phyloP scores from a whole-genome alignment of 2,888 invertebrate genomes.

The Anorthoa munda region DNA sequence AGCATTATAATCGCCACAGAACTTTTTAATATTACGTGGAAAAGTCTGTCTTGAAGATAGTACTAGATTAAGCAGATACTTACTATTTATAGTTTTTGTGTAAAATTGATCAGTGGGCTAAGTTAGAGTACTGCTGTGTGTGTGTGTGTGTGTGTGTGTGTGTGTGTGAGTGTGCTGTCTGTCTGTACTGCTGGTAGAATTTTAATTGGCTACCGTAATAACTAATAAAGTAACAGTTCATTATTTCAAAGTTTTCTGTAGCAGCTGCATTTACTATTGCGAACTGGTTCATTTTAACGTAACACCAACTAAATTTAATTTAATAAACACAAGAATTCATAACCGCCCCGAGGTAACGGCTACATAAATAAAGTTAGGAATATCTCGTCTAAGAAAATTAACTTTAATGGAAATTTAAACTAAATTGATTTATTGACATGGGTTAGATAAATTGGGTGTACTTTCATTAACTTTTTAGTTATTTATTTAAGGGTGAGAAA shows the following conservation, averaged over 20 bases:
- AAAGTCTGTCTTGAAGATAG: too few relatives aligned
- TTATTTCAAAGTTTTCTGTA: conserved; percentile 22
- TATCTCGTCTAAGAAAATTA: conserved; percentile 37
- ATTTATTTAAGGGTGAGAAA: too few relatives aligned
- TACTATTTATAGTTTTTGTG: too few relatives aligned
- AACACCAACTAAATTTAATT: conserved; percentile 44
- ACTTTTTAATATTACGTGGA: too few relatives aligned
- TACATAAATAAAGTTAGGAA: conserved; percentile 32
- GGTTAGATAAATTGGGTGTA: background rate
- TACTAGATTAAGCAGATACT: too few relatives aligned
- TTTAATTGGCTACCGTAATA: background rate
- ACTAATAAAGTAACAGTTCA: conserved; percentile 15
- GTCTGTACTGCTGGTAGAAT: background rate
- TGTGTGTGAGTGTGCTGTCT: too few relatives aligned
- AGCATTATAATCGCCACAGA: too few relatives aligned
- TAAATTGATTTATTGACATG: conserved; percentile 16
- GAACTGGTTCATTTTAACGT: conserved; percentile 41
- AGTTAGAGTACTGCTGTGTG: background rate
- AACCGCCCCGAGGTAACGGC: conserved; percentile 37
- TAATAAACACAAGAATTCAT: conserved; percentile 42
- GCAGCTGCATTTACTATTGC: conserved; percentile 17
- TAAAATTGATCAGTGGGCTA: background rate
- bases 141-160: too few relatives aligned
- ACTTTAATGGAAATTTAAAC: conserved; percentile 33
- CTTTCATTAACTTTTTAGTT: background rate